Percentiles rank a stretch among this genome's conserved stretches.
phyloP scores from a whole-genome alignment of 2,888 invertebrate species.

The Drosophila pseudotakahashii region DNA sequence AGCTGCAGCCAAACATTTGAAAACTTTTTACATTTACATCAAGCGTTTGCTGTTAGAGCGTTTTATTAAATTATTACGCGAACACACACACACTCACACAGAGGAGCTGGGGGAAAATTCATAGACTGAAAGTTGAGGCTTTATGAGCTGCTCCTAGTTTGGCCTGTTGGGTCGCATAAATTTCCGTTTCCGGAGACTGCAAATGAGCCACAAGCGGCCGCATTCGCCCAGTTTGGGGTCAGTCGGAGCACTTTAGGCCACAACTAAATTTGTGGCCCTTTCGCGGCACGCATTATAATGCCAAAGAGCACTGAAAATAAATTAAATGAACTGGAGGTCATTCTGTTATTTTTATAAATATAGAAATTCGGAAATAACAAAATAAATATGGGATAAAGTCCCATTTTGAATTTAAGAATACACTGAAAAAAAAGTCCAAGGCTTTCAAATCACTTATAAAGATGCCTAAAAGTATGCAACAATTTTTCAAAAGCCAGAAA shows the following conservation, averaged over 20 bases:
- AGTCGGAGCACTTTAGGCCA: constrained; percentile 36
- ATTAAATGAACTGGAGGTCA: neutral
- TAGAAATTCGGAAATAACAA: no score
- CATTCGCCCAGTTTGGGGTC: constrained; percentile 46
- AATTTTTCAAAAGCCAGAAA: no score
- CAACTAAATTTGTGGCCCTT: constrained; percentile 63
- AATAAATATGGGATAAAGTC: no score
- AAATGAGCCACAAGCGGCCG: constrained; percentile 67
- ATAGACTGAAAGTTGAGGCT: constrained; percentile 44
- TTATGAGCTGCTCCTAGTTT: constrained; percentile 48
- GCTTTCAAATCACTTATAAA: no score
- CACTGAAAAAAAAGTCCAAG: no score
- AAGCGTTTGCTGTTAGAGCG: constrained; percentile 73
- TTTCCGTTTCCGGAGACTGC: constrained; percentile 61
- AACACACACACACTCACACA: constrained; percentile 11
- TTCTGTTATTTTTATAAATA: no score
- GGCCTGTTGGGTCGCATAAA: constrained; percentile 67
- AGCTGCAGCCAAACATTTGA: constrained; percentile 64
- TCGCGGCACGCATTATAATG: constrained; percentile 74
- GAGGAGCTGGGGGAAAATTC: constrained; percentile 13
- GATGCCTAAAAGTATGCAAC: no score
- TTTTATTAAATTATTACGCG: constrained; percentile 76
- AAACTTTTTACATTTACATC: constrained; percentile 78
- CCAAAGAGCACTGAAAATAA: constrained; percentile 5
- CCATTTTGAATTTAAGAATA: no score